Conservation (phyloP, 2,113 vertebrate species). For the Urocynchramus pylzowi region DNA sequence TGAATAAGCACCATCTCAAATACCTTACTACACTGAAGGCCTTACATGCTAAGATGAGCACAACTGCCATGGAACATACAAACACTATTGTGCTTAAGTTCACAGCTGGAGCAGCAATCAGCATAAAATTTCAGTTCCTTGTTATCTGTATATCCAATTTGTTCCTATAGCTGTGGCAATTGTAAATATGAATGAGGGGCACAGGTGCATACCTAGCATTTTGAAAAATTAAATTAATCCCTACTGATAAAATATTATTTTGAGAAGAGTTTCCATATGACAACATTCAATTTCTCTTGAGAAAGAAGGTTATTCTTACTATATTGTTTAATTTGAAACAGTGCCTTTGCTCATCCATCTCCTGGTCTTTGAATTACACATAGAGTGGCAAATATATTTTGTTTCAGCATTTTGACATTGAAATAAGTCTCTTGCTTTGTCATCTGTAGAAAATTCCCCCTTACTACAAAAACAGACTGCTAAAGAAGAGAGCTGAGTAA, state of each 20-base stretch:
- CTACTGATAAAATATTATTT: not conserved
- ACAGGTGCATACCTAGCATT: not conserved
- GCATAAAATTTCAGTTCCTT: not conserved
- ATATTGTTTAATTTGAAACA: not conserved
- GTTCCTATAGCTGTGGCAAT: not conserved
- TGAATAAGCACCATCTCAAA: not conserved
- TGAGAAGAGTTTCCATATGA: not conserved
- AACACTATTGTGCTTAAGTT: not conserved
- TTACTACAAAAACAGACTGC: not conserved
- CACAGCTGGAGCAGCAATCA: not conserved
- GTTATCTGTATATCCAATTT: not conserved
- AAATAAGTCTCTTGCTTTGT: not conserved
- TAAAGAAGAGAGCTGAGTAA: constrained; percentile 12
- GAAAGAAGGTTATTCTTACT: not conserved
- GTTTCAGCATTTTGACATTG: not conserved
- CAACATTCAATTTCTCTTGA: not conserved
- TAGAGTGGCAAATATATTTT: not conserved
- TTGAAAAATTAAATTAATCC: not conserved
- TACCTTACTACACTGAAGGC: not conserved
- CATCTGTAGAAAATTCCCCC: not conserved
- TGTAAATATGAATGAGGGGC: not conserved
- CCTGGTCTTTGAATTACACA: not conserved
- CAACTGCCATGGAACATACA: not conserved
- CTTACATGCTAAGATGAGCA: not conserved
- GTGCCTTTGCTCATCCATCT: not conserved